Conservation (phyloP, 2,888 invertebrate species). For the Heterodera filipjevi region DNA sequence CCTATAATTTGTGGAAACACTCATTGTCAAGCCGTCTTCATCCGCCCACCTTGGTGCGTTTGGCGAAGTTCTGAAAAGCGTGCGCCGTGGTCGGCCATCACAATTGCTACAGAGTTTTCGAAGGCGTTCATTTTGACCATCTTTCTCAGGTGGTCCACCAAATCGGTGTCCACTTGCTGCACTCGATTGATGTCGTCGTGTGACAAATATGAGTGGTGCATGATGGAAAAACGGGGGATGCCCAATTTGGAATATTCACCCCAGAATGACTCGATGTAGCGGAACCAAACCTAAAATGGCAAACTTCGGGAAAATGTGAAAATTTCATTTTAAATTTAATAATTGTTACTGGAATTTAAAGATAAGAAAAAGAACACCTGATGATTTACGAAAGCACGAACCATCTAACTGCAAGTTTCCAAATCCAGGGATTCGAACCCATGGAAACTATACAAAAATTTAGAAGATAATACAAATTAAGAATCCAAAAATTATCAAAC, state of each 20-base stretch:
- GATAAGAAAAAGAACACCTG: no score
- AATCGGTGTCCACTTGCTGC: slow-evolving; percentile 67
- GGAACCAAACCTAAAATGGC: slow-evolving; percentile 45
- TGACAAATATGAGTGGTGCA: slow-evolving; percentile 85
- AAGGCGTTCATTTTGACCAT: slow-evolving; percentile 71
- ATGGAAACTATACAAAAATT: no score
- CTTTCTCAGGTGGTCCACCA: slow-evolving; percentile 48
- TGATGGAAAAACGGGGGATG: slow-evolving; percentile 80
- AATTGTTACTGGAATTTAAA: no score
- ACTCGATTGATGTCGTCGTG: slow-evolving; percentile 84
- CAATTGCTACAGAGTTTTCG: slow-evolving; percentile 80
- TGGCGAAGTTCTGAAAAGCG: slow-evolving; percentile 81
- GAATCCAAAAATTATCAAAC: no score
- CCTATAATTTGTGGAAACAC: no score
- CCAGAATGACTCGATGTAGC: slow-evolving; percentile 70
- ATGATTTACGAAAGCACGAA: slow-evolving; percentile 3
- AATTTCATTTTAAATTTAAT: slow-evolving; percentile 8
- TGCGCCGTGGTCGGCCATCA: slow-evolving; percentile 92
- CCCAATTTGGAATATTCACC: slow-evolving; percentile 71
- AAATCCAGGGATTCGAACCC: no score
- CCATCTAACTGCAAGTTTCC: no score
- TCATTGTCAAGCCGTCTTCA: no score
- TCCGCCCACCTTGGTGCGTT: slow-evolving; percentile 82
- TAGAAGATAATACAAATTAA: no score
- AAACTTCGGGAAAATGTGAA: background rate